phyloP scores from a whole-genome alignment of 2,113 vertebrate species.

The Arizona elegans region DNA sequence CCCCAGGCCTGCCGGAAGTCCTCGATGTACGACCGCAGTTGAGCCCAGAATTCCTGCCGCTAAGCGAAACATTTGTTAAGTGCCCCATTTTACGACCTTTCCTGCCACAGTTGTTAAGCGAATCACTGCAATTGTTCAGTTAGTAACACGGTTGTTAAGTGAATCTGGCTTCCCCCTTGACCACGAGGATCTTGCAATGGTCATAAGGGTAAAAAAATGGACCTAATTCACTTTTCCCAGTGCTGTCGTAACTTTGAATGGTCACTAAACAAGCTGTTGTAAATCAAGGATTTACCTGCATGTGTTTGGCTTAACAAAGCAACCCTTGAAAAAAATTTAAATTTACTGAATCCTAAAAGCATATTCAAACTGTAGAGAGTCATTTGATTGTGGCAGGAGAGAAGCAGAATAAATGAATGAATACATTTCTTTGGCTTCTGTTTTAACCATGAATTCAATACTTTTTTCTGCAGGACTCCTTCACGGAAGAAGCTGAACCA shows the following conservation, averaged over 20 bases:
- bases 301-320: neutral
- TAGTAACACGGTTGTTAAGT: too few species aligned
- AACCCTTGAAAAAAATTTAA: too few species aligned
- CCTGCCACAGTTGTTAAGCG: neutral
- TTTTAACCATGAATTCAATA: neutral
- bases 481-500: conserved; percentile 20
- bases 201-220: too few species aligned
- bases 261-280: too few species aligned
- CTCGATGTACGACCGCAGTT: neutral
- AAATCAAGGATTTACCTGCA: too few species aligned
- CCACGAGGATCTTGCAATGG: too few species aligned
- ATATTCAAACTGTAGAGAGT: neutral
- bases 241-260: too few species aligned
- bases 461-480: conserved; percentile 45
- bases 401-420: neutral
- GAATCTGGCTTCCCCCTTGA: too few species aligned
- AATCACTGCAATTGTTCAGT: neutral
- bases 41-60: neutral
- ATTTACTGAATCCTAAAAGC: neutral
- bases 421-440: neutral
- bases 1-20: too few species aligned
- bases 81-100: neutral
- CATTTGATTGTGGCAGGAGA: neutral
- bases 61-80: neutral
- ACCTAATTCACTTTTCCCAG: too few species aligned